Evolutionary conservation across 2,888 invertebrate species (phyloP).

Genomic region (Calameuta pallipes): DNA sequence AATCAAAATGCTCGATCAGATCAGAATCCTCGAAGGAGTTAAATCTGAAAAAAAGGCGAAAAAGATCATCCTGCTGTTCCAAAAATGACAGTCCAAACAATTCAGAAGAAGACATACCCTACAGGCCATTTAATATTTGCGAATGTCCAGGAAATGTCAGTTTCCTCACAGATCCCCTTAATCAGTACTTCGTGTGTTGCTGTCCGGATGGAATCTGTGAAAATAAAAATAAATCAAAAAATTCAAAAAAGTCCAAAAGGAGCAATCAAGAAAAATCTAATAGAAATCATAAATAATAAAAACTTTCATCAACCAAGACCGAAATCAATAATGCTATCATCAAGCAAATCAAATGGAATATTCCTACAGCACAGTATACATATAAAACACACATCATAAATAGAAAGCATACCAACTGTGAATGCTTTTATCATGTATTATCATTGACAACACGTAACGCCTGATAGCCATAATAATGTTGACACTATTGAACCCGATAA

Average conservation of each 20-base stretch:
- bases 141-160: slow-evolving; percentile 3
- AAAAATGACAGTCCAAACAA: not conserved
- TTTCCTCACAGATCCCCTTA: not conserved
- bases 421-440: not conserved
- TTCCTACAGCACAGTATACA: not conserved
- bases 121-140: not conserved
- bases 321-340: not conserved
- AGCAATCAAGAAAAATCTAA: not conserved
- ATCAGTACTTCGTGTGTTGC: not conserved
- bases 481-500: not conserved
- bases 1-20: not conserved
- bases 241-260: slow-evolving; percentile 1
- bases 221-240: not conserved
- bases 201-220: slow-evolving; percentile 7
- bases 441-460: not conserved
- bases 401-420: not conserved
- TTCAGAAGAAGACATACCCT: not conserved
- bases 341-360: not conserved
- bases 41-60: not conserved
- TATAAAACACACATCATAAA: not conserved
- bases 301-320: not conserved
- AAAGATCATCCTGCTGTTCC: not conserved
- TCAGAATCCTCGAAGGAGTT: not conserved
- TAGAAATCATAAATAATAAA: not conserved
- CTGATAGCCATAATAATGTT: slow-evolving; percentile 1